These are phyloP conservation scores for Pristis pectinata DNA, from an alignment of 2,797 vertebrate genomes.

Conservation along the genomic window DNA sequence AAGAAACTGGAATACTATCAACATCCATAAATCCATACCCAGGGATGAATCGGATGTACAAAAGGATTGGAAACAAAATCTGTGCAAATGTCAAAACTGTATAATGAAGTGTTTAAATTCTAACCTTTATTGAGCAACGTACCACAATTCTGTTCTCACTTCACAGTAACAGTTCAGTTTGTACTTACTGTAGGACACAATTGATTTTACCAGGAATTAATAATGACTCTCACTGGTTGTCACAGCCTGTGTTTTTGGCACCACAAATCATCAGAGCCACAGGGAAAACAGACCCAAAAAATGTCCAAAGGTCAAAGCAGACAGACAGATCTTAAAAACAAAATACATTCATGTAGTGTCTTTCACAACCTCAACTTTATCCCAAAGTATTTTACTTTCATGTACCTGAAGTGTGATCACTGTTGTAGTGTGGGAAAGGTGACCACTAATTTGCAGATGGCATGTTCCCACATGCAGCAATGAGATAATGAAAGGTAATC, in stretches of 20 bases:
- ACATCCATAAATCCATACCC: neutral
- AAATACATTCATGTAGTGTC: no score
- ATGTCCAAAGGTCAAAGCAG: neutral
- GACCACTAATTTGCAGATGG: no score
- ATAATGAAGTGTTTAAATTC: neutral
- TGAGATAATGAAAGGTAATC: no score
- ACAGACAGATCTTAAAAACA: neutral
- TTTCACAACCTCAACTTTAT: no score
- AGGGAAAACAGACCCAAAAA: neutral
- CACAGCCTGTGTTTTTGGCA: neutral
- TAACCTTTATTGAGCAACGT: neutral
- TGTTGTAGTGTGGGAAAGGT: no score
- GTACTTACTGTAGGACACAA: neutral
- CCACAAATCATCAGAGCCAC: neutral
- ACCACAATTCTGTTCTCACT: neutral
- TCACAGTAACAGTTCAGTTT: neutral
- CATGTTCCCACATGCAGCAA: no score
- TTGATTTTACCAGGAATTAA: neutral
- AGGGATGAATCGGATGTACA: neutral
- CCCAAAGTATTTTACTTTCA: no score
- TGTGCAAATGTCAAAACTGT: neutral
- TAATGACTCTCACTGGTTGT: neutral
- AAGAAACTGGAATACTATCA: neutral
- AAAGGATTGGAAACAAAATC: neutral
- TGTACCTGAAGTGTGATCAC: no score